Evolutionary conservation across 2,888 invertebrate species (phyloP).

Genomic region (Periphyllus acericola): DNA sequence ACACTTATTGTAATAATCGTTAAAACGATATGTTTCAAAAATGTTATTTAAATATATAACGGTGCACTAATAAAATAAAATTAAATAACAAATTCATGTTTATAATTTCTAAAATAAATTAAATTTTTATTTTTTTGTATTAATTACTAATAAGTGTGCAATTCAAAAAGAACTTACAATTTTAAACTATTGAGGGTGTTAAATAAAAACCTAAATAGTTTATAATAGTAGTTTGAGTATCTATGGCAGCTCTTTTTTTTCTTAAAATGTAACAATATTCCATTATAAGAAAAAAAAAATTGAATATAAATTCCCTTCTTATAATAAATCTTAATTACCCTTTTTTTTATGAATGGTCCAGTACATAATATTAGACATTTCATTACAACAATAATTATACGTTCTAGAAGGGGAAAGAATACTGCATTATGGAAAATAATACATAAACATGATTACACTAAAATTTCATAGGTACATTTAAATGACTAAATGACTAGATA

Average conservation of each 20-base stretch:
- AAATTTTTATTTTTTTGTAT: background rate
- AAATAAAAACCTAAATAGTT: background rate
- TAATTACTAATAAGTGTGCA: background rate
- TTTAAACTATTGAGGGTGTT: background rate
- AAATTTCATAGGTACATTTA: background rate
- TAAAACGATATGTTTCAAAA: background rate
- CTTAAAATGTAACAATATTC: background rate
- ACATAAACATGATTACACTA: background rate
- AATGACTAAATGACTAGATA: background rate
- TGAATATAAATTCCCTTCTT: slow-evolving; percentile 9
- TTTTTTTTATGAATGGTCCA: slow-evolving; percentile 45
- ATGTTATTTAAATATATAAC: background rate
- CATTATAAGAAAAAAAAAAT: background rate
- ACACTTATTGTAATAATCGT: background rate
- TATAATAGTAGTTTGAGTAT: background rate
- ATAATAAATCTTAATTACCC: slow-evolving; percentile 48
- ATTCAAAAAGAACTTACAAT: background rate
- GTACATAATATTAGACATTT: slow-evolving; percentile 21
- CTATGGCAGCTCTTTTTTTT: background rate
- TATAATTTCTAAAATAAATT: background rate
- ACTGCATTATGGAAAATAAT: background rate
- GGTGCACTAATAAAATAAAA: slow-evolving; percentile 17
- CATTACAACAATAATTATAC: background rate
- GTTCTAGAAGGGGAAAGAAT: background rate
- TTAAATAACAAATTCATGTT: background rate